These are phyloP conservation scores for Aphaenogaster floridana DNA, from an alignment of 1,140 invertebrate species.

Conservation along the genomic window DNA sequence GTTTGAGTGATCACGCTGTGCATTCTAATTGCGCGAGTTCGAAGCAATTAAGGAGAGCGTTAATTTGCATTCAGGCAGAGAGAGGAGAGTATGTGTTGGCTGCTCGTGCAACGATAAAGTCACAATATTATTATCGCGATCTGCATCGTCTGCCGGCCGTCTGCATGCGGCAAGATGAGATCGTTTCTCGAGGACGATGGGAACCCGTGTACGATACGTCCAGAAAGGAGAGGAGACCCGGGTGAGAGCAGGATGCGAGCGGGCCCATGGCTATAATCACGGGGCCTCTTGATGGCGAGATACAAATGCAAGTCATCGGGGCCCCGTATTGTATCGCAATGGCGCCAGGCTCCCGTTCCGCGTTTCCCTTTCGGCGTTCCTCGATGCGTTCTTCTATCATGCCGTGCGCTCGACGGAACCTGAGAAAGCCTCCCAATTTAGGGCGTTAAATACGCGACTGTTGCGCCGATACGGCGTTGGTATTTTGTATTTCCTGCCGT, in stretches of 20 bases:
- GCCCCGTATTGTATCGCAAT: slow-evolving; percentile 83
- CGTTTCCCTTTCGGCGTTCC: slow-evolving; percentile 69
- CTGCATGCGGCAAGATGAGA: slow-evolving; percentile 48
- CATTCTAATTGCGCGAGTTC: not conserved
- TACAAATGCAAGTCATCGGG: slow-evolving; percentile 86
- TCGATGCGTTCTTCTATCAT: slow-evolving; percentile 69
- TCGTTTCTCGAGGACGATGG: slow-evolving; percentile 65
- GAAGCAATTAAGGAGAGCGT: slow-evolving; percentile 25
- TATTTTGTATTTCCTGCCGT: slow-evolving; percentile 51
- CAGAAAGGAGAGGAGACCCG: slow-evolving; percentile 16
- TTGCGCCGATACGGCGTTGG: slow-evolving; percentile 42
- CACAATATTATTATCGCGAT: slow-evolving; percentile 66
- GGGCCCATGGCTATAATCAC: slow-evolving; percentile 82
- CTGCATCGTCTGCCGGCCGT: slow-evolving; percentile 59
- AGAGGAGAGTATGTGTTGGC: slow-evolving; percentile 47
- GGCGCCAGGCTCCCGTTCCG: slow-evolving; percentile 86
- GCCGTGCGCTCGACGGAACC: slow-evolving; percentile 27
- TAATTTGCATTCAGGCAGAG: slow-evolving; percentile 36
- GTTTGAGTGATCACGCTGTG: not conserved
- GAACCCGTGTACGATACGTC: slow-evolving; percentile 59
- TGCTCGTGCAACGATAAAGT: slow-evolving; percentile 55
- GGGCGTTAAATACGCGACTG: slow-evolving; percentile 56
- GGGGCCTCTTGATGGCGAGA: slow-evolving; percentile 77
- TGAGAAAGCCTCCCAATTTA: slow-evolving; percentile 54
- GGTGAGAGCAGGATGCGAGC: slow-evolving; percentile 64